These are phyloP conservation scores for Hesperia comma DNA, from an alignment of 2,888 invertebrate genomes.

Conservation along the genomic window DNA sequence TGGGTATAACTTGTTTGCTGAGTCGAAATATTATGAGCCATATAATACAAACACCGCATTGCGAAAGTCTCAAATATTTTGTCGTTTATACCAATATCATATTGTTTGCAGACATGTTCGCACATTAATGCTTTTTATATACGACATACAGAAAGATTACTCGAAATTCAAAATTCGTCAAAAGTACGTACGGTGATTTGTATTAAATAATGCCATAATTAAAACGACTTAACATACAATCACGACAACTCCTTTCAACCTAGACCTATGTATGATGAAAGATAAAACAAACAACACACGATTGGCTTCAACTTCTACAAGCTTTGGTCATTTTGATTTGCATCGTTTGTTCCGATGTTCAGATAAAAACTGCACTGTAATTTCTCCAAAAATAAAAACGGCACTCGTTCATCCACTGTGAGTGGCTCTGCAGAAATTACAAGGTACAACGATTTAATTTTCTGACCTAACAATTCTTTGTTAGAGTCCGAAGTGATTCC, in stretches of 20 bases:
- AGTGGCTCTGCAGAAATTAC: slow-evolving; percentile 9
- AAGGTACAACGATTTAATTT: slow-evolving; percentile 11
- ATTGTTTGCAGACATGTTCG: too few relatives aligned
- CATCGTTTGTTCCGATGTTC: background rate
- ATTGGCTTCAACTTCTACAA: background rate
- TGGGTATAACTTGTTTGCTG: slow-evolving; percentile 49
- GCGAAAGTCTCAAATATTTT: too few relatives aligned
- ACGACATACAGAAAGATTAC: too few relatives aligned
- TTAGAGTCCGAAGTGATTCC: background rate
- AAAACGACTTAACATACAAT: too few relatives aligned
- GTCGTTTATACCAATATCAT: too few relatives aligned
- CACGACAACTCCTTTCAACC: too few relatives aligned
- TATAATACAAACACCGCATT: too few relatives aligned
- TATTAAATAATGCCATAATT: too few relatives aligned
- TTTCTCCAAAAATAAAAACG: slow-evolving; percentile 11
- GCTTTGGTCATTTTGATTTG: slow-evolving; percentile 4
- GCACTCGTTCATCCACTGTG: slow-evolving; percentile 4
- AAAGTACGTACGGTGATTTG: too few relatives aligned
- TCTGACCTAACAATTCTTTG: slow-evolving; percentile 14
- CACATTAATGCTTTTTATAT: too few relatives aligned
- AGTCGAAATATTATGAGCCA: slow-evolving; percentile 8
- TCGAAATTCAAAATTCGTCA: too few relatives aligned
- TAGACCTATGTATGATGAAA: too few relatives aligned
- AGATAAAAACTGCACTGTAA: slow-evolving; percentile 9
- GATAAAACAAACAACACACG: background rate